These are phyloP conservation scores for Ladona fulva DNA, from an alignment of 1,140 invertebrate genomes.

Conservation along the genomic window DNA sequence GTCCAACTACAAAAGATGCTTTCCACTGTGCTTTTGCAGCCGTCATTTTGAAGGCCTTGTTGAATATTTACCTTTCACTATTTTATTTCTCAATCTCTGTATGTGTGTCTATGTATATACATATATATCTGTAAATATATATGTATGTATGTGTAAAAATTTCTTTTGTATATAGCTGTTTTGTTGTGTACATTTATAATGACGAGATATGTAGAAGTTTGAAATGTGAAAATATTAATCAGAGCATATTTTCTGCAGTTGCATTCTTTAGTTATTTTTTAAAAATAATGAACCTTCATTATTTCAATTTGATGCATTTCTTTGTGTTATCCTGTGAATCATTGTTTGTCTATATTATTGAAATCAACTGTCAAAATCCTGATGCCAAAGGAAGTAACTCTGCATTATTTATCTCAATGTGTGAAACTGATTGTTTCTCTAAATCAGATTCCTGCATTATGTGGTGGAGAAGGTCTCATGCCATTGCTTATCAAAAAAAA, in stretches of 20 bases:
- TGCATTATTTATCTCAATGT: not conserved
- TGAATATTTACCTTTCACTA: too few relatives aligned
- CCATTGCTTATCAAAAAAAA: too few relatives aligned
- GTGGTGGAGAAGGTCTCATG: not conserved
- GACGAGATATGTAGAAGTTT: not conserved
- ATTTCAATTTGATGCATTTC: not conserved
- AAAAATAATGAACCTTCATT: not conserved
- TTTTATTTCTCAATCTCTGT: too few relatives aligned
- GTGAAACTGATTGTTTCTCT: not conserved
- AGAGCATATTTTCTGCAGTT: not conserved
- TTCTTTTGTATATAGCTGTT: not conserved
- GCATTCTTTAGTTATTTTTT: not conserved
- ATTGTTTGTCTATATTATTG: not conserved
- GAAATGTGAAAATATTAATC: not conserved
- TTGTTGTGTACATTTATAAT: conserved; percentile 3
- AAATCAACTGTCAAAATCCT: not conserved
- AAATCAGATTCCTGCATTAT: not conserved
- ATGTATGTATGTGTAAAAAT: not conserved
- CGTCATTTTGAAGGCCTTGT: too few relatives aligned
- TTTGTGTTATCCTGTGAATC: not conserved
- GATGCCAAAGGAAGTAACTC: not conserved
- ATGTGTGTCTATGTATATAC: not conserved
- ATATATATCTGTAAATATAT: not conserved
- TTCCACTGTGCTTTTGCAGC: too few relatives aligned
- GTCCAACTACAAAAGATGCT: too few relatives aligned